Evolutionary conservation across 1,140 invertebrate species (phyloP), one percentile per base, ranked within the genome.

Genomic region (Penaeus vannamei): DNA sequence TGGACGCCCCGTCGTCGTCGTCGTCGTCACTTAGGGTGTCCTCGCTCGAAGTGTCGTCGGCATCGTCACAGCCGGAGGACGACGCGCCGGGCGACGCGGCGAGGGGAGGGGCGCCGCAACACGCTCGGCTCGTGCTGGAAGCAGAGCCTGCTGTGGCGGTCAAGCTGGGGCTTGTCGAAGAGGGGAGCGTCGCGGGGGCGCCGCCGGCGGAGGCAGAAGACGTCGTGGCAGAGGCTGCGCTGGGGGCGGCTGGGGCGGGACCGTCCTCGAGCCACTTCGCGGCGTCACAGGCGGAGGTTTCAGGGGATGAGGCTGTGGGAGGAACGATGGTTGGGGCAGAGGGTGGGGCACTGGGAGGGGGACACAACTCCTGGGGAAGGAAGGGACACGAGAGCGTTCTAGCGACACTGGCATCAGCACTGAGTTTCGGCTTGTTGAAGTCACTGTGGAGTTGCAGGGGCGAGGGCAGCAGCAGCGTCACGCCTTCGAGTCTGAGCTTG

Each of bases 1-100:
- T 89, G 53, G 87, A 84, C 22, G 82, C 83, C 62, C 84, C 87
- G 60, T 89, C 87, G 60, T 89, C 87, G 76, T 86, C 76, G 23
- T 83, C 46, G 26, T 82, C 86, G 61, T 89, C 87, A 80, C 62
- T 64, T 36, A 64, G 61, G 60, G 82, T 84, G 82, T 62, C 62
- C 60, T 85, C 84, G 32, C 53, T 72, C 29, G 22, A 66, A 42
- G 42, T 26, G 46, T 80, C 60, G 2, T 79, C 87, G 22, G 42
- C 84, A 14, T 81, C 85, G 8, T 32, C 59, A 72, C 46, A 42
- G 19, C 26, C n/a, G 4, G 36, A 20, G 29, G 46, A 23, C 36
- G 8, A 42, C 4, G 36, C 36, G 29, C 17, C 32, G 53, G 26
- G 4, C 42, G 36, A 17, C n/a, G 66, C 19, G 53, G 12, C 61